These are phyloP conservation scores for Lordiphosa andalusiaca DNA, from an alignment of 2,888 invertebrate genomes.

Conservation along the genomic window DNA sequence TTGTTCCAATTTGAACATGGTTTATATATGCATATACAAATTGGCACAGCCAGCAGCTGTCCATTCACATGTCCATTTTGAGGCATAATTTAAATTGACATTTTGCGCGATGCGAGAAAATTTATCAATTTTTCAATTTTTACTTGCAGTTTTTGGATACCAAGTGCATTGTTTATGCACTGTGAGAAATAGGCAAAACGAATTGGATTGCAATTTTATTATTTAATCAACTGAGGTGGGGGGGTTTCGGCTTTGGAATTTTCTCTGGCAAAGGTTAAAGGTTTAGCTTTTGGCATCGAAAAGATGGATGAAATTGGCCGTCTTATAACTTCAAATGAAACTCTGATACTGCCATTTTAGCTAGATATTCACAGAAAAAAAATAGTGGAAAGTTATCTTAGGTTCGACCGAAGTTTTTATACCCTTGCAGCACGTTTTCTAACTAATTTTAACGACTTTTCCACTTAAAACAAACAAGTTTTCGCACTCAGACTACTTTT, in stretches of 20 bases:
- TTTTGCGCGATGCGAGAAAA: conserved; percentile 41
- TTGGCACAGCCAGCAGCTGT: conserved; percentile 45
- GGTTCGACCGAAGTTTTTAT: too few species aligned
- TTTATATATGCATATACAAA: conserved; percentile 16
- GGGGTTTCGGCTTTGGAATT: neutral
- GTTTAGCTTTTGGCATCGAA: too few species aligned
- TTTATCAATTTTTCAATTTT: conserved; percentile 29
- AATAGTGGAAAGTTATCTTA: too few species aligned
- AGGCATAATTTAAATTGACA: conserved; percentile 67
- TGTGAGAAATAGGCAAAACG: conserved; percentile 10
- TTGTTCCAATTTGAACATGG: neutral
- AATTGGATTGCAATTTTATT: neutral
- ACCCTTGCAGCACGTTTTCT: too few species aligned
- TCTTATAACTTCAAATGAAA: too few species aligned
- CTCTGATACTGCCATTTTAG: too few species aligned
- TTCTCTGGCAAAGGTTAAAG: neutral
- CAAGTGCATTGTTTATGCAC: conserved; percentile 28
- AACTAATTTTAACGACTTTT: too few species aligned
- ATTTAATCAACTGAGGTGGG: neutral
- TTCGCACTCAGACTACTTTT: too few species aligned
- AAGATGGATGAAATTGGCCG: too few species aligned
- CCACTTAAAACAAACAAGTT: too few species aligned
- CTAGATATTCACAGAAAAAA: too few species aligned
- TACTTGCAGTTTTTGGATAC: too few species aligned
- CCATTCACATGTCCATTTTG: conserved; percentile 60